Evolutionary conservation across 2,797 vertebrate species (phyloP).

Genomic region (Rousettus madagascariensis): DNA sequence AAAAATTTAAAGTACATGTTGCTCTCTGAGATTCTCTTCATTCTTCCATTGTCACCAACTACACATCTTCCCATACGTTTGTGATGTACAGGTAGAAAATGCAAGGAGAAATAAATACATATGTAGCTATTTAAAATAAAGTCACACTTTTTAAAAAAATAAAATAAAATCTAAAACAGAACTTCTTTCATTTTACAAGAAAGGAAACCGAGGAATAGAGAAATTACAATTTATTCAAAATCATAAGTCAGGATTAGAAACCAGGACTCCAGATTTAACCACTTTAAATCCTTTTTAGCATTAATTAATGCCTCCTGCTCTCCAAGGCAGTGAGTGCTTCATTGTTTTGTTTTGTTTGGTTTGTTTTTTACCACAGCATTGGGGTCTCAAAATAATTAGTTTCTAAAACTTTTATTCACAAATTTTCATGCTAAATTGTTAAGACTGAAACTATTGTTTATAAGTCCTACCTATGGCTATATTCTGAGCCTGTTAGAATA

Average conservation of each 20-base stretch:
- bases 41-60: background rate
- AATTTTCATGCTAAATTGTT: slow-evolving; percentile 46
- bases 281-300: slow-evolving; percentile 47
- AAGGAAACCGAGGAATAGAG: slow-evolving; percentile 38
- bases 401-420: slow-evolving; percentile 62
- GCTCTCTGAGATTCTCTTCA: background rate
- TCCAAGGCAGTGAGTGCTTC: background rate
- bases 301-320: slow-evolving; percentile 54
- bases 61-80: background rate
- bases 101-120: background rate
- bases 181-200: background rate
- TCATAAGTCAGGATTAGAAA: slow-evolving; percentile 48
- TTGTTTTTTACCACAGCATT: slow-evolving; percentile 10
- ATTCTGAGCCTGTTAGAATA: slow-evolving; percentile 10
- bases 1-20: background rate
- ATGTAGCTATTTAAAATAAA: background rate
- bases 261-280: slow-evolving; percentile 41
- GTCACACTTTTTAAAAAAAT: slow-evolving; percentile 5
- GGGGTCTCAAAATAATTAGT: slow-evolving; percentile 41
- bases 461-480: background rate
- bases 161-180: slow-evolving; percentile 19
- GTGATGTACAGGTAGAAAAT: slow-evolving; percentile 33
- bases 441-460: background rate
- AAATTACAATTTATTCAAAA: slow-evolving; percentile 52
- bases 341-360: background rate